Evolutionary conservation across 1,140 invertebrate species (phyloP).

Genomic region (Brachystomella parvula): DNA sequence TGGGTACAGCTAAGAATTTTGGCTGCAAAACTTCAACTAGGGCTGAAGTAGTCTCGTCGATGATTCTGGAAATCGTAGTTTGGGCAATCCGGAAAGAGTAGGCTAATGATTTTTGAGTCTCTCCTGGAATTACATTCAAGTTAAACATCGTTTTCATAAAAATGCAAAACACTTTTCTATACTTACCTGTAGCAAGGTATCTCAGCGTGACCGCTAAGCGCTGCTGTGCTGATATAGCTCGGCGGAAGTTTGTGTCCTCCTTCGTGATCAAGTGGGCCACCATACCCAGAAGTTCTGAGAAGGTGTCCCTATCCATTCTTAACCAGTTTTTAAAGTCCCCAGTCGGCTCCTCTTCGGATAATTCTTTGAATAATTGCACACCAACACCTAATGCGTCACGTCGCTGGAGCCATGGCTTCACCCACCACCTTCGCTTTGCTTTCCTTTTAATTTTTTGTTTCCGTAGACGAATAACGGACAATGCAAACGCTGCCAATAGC

Average conservation of each 20-base stretch:
- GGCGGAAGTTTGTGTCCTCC: neutral
- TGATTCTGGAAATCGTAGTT: neutral
- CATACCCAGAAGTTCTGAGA: neutral
- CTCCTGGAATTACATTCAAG: neutral
- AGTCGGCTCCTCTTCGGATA: neutral
- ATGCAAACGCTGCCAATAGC: no score
- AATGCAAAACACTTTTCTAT: neutral
- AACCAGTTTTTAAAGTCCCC: neutral
- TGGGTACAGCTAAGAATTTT: constrained; percentile 1
- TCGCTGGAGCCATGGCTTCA: neutral
- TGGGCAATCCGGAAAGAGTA: neutral
- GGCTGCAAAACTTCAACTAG: neutral
- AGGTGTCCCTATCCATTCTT: neutral
- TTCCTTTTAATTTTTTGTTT: neutral
- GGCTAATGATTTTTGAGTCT: constrained; percentile 1
- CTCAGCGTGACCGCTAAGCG: constrained; percentile 11
- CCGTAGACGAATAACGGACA: no score
- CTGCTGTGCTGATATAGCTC: neutral
- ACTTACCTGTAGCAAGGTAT: constrained; percentile 5
- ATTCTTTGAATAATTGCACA: neutral
- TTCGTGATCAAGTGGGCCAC: neutral
- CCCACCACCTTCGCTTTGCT: neutral
- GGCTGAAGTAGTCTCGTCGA: neutral
- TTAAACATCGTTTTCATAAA: neutral
- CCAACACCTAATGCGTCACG: neutral